phyloP scores from a whole-genome alignment of 1,140 invertebrate species.

The Heliothis subflexa region DNA sequence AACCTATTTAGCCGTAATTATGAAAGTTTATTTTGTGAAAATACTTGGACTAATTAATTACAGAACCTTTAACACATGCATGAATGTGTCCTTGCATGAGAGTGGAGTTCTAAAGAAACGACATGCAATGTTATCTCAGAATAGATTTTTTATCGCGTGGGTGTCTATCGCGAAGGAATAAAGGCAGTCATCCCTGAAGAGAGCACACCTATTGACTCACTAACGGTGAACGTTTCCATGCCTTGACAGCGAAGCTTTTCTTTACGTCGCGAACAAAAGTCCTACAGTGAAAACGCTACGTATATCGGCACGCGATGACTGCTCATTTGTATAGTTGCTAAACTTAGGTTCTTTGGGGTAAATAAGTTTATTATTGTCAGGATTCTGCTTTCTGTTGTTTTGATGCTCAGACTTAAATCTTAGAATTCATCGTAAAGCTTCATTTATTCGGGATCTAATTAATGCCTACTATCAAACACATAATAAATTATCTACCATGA shows the following conservation, averaged over 20 bases:
- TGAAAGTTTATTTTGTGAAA: too few relatives aligned
- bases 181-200: constrained; percentile 20
- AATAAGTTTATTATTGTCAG: too few relatives aligned
- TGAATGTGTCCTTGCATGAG: neutral
- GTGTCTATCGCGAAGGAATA: constrained; percentile 18
- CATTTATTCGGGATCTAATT: too few relatives aligned
- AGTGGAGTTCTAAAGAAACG: constrained; percentile 32
- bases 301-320: neutral
- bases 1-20: too few relatives aligned
- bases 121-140: neutral
- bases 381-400: too few relatives aligned
- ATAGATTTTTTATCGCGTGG: constrained; percentile 23
- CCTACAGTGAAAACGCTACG: constrained; percentile 32
- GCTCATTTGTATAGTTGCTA: constrained; percentile 5
- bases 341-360: neutral
- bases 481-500: too few relatives aligned
- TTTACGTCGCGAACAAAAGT: constrained; percentile 60
- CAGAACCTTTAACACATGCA: neutral
- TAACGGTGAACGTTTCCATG: constrained; percentile 31
- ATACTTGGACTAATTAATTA: too few relatives aligned
- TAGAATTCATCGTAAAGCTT: too few relatives aligned
- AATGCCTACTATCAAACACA: too few relatives aligned
- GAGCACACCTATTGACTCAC: constrained; percentile 13
- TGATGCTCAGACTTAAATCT: too few relatives aligned
- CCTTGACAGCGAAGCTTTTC: constrained; percentile 50